A percentile compares a stretch with the other conserved stretches of the same genome.
Evolutionary conservation across 2,797 vertebrate species (phyloP).

Genomic region (Peromyscus nudipes): DNA sequence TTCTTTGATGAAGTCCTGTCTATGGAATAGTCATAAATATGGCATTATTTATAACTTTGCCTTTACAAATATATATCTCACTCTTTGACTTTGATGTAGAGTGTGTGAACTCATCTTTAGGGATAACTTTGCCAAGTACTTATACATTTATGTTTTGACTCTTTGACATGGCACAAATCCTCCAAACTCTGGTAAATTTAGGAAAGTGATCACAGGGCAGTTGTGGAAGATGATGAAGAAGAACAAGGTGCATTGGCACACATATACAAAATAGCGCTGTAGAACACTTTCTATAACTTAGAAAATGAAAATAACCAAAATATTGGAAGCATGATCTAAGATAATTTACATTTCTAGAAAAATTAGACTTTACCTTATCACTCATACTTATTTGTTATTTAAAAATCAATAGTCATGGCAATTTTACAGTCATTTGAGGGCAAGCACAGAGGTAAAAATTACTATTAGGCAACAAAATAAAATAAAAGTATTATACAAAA

Average conservation of each 20-base stretch:
- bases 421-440: background rate
- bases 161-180: background rate
- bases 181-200: background rate
- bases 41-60: background rate
- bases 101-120: background rate
- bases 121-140: background rate
- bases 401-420: background rate
- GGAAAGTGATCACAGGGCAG: background rate
- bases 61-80: background rate
- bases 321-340: background rate
- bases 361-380: background rate
- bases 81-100: background rate
- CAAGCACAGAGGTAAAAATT: background rate
- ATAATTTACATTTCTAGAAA: background rate
- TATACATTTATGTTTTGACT: background rate
- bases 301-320: background rate
- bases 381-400: background rate
- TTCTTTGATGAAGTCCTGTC: background rate
- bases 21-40: background rate
- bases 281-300: background rate
- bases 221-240: background rate
- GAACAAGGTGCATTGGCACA: background rate
- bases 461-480: background rate
- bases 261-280: background rate
- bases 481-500: background rate